Percentiles rank a stretch among this genome's conserved stretches.
These are phyloP conservation scores for Macrotis lagotis DNA, from an alignment of 2,113 vertebrate genomes.

Conservation along the genomic window DNA sequence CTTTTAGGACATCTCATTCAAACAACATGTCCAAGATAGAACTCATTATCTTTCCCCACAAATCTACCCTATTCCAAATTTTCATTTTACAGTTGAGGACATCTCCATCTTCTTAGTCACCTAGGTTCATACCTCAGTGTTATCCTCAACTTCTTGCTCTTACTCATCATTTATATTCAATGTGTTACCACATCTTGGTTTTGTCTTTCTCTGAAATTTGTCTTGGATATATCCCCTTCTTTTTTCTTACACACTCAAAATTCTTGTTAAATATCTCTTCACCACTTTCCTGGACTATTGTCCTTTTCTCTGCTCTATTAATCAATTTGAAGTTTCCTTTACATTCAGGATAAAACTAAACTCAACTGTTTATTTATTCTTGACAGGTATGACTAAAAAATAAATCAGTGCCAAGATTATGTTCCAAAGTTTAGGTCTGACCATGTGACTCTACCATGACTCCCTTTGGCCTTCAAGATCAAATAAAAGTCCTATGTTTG, in stretches of 20 bases:
- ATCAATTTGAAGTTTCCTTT: too few relatives aligned
- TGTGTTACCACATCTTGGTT: neutral
- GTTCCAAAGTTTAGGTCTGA: neutral
- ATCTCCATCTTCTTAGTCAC: neutral
- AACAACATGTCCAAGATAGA: neutral
- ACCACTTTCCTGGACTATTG: neutral
- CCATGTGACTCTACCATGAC: neutral
- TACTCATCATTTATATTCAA: neutral
- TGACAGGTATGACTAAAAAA: too few relatives aligned
- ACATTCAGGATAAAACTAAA: too few relatives aligned
- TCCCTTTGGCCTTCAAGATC: neutral
- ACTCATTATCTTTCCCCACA: neutral
- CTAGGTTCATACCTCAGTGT: neutral
- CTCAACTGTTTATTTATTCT: too few relatives aligned
- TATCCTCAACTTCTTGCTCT: neutral
- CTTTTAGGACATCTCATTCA: neutral
- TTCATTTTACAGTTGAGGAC: neutral
- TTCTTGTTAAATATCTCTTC: neutral
- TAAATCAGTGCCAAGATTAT: neutral
- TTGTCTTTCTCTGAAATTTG: neutral
- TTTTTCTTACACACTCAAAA: neutral
- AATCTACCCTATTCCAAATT: neutral
- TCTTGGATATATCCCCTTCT: neutral
- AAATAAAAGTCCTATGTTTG: neutral
- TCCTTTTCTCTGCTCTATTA: too few relatives aligned